phyloP scores from a whole-genome alignment of 2,888 invertebrate genomes.

The Anoplius nigerrimus region DNA sequence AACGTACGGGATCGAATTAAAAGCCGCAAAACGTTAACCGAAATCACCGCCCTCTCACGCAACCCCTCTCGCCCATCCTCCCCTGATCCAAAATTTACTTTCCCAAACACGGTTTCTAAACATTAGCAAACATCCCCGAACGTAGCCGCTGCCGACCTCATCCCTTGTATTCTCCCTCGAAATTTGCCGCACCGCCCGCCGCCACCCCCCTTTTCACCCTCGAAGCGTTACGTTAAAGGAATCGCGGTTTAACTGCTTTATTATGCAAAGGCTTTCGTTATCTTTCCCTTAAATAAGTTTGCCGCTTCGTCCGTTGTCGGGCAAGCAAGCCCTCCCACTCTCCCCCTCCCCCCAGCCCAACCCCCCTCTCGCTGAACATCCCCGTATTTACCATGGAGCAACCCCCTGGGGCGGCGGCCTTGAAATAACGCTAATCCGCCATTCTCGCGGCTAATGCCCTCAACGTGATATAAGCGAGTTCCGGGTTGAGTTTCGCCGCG shows the following conservation, averaged over 20 bases:
- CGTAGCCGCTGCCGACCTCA: too few species aligned
- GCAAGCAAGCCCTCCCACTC: not conserved
- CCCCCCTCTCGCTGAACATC: not conserved
- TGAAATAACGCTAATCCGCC: constrained; percentile 51
- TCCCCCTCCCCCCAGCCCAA: not conserved
- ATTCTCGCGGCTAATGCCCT: constrained; percentile 35
- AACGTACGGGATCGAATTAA: too few species aligned
- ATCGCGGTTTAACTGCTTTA: constrained; percentile 52
- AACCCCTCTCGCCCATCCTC: too few species aligned
- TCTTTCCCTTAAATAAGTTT: constrained; percentile 34
- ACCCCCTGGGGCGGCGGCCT: constrained; percentile 6
- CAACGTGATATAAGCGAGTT: too few species aligned
- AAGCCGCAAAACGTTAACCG: too few species aligned
- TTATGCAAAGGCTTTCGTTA: constrained; percentile 60
- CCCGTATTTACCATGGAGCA: too few species aligned
- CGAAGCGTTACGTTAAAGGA: constrained; percentile 28
- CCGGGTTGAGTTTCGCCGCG: too few species aligned
- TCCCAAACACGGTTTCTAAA: too few species aligned
- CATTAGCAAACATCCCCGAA: too few species aligned
- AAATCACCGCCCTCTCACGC: too few species aligned
- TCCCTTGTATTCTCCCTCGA: too few species aligned
- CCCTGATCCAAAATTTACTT: too few species aligned
- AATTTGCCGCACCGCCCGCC: not conserved
- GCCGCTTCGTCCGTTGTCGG: not conserved
- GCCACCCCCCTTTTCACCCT: not conserved